phyloP scores from a whole-genome alignment of 2,797 vertebrate genomes.

The Microctenopoma lineatum region DNA sequence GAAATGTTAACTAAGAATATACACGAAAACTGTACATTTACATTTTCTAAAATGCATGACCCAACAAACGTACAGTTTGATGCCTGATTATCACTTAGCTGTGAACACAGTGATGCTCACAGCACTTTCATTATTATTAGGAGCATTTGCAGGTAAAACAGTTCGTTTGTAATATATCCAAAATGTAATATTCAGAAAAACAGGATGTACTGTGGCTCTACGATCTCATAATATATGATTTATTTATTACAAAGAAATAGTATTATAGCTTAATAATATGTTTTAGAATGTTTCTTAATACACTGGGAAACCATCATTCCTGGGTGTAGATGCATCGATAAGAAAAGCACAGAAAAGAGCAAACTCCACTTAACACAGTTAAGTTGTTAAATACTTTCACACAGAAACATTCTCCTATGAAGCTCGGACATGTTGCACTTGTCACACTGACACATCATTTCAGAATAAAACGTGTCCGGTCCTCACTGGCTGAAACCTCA shows the following conservation, averaged over 20 bases:
- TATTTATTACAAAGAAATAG: not conserved
- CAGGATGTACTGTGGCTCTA: too few species aligned
- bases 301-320: not conserved
- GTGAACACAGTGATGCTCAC: not conserved
- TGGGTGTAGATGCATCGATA: not conserved
- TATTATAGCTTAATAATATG: not conserved
- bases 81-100: not conserved
- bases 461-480: conserved; percentile 23
- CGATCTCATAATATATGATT: not conserved
- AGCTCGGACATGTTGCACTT: not conserved
- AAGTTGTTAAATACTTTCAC: not conserved
- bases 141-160: too few species aligned
- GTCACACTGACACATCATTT: conserved; percentile 15
- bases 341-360: not conserved
- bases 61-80: not conserved
- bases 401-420: not conserved
- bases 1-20: not conserved
- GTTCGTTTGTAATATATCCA: too few species aligned
- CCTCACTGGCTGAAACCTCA: conserved; percentile 10
- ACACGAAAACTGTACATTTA: too few species aligned
- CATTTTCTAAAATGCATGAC: not conserved
- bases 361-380: not conserved
- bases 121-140: too few species aligned
- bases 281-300: not conserved
- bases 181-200: too few species aligned